Conservation (phyloP, 2,888 invertebrate species). For the Gari tellinella region DNA sequence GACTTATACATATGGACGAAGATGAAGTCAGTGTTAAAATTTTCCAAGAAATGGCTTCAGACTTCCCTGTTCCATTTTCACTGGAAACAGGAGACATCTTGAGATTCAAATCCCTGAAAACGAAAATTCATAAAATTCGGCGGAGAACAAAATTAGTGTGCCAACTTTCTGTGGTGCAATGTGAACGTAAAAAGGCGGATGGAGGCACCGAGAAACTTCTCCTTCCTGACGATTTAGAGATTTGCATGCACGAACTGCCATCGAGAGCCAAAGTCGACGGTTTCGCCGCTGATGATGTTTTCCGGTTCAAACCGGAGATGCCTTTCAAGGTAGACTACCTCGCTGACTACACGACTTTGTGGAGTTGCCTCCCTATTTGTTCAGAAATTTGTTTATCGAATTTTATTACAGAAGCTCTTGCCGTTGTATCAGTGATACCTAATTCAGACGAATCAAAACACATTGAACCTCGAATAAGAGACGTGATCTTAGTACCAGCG, state of each 20-base stretch:
- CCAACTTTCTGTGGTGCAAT: conserved; percentile 55
- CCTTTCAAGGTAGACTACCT: conserved; percentile 62
- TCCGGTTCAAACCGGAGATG: conserved; percentile 56
- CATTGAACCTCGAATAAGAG: conserved; percentile 63
- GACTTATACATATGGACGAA: conserved; percentile 42
- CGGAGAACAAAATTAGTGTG: conserved; percentile 62
- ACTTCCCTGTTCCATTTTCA: conserved; percentile 73
- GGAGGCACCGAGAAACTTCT: conserved; percentile 61
- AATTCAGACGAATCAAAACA: conserved; percentile 21
- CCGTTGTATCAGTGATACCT: conserved; percentile 63
- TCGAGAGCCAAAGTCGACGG: conserved; percentile 54
- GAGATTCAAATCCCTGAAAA: conserved; percentile 63
- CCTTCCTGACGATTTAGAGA: conserved; percentile 73
- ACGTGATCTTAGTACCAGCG: conserved; percentile 66
- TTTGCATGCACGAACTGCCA: conserved; percentile 57
- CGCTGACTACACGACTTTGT: conserved; percentile 47
- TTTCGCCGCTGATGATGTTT: conserved; percentile 59
- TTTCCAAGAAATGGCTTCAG: conserved; percentile 72
- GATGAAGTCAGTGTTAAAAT: conserved; percentile 64
- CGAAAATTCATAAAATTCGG: conserved; percentile 66
- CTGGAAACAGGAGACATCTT: conserved; percentile 70
- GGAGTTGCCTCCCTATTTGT: conserved; percentile 60
- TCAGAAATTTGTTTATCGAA: conserved; percentile 60
- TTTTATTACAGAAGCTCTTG: conserved; percentile 65
- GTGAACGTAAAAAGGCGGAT: conserved; percentile 62